Evolutionary conservation across 2,797 vertebrate genomes (phyloP).

Genomic region (Leucoraja ocellata): DNA sequence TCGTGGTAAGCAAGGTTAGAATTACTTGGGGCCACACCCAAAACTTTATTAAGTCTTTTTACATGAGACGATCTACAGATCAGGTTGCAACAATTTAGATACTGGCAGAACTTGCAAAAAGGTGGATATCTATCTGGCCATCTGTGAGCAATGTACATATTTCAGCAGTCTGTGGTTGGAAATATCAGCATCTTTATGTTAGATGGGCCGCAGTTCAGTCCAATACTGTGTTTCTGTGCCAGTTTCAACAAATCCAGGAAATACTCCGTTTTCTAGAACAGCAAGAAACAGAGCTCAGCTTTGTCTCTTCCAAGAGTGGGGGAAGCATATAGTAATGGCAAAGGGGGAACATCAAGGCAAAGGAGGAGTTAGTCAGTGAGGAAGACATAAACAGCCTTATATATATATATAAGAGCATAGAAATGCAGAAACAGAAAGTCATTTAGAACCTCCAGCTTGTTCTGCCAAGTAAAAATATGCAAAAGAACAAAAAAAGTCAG

Average conservation of each 20-base stretch:
- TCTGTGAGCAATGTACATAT: not conserved
- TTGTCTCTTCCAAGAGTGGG: not conserved
- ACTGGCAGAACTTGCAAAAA: not conserved
- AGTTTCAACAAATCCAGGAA: not conserved
- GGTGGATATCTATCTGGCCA: not conserved
- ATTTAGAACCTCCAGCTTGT: too few relatives aligned
- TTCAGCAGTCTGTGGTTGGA: not conserved
- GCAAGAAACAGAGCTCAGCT: constrained; percentile 1
- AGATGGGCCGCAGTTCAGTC: not conserved
- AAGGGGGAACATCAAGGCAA: not conserved
- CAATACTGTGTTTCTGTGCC: not conserved
- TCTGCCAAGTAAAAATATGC: not conserved
- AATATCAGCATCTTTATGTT: not conserved
- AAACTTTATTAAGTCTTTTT: not conserved
- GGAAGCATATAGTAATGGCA: not conserved
- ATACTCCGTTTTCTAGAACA: not conserved
- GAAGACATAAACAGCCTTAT: not conserved
- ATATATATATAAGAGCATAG: not conserved
- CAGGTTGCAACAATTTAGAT: not conserved
- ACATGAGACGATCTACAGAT: not conserved
- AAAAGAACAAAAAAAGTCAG: not conserved
- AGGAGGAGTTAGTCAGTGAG: not conserved
- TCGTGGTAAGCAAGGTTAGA: not conserved
- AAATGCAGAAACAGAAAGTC: too few relatives aligned
- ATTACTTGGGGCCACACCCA: not conserved